Percentiles rank a stretch among this genome's conserved stretches.
These are phyloP conservation scores for Sarcophaga rosellei DNA, from an alignment of 2,888 invertebrate species.

Conservation along the genomic window DNA sequence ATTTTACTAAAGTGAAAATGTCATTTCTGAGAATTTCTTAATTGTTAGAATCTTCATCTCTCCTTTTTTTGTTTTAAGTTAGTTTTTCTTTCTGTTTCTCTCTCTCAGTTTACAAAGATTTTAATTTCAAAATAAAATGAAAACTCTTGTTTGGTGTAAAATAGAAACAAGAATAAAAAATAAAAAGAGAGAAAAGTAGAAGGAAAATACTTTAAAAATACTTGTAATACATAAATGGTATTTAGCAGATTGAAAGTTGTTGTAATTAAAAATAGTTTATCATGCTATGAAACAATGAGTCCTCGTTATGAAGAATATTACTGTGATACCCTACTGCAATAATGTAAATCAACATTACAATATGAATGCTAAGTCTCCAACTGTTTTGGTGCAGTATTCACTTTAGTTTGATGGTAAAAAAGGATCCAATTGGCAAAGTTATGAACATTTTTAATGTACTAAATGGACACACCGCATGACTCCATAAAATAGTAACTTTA, in stretches of 20 bases:
- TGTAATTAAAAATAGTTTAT: constrained; percentile 70
- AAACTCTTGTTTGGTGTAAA: constrained; percentile 35
- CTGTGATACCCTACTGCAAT: background rate
- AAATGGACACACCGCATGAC: too few relatives aligned
- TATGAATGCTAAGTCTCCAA: too few relatives aligned
- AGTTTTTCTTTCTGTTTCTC: constrained; percentile 4
- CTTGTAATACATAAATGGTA: constrained; percentile 54
- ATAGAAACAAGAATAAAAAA: background rate
- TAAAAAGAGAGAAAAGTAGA: constrained; percentile 30
- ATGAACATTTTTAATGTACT: too few relatives aligned
- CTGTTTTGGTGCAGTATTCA: too few relatives aligned
- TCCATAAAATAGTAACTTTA: too few relatives aligned
- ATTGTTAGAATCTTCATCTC: constrained; percentile 71
- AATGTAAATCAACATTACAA: too few relatives aligned
- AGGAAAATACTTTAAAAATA: background rate
- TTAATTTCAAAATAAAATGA: constrained; percentile 49
- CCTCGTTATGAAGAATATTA: constrained; percentile 50
- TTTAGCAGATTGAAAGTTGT: constrained; percentile 71
- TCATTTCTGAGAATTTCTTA: constrained; percentile 71
- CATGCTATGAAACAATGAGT: constrained; percentile 55
- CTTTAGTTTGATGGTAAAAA: too few relatives aligned
- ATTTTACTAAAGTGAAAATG: constrained; percentile 70
- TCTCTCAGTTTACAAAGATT: constrained; percentile 16
- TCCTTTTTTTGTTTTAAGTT: constrained; percentile 38
- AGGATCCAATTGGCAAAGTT: too few relatives aligned